These are phyloP conservation scores for Plumapathes pennacea DNA, from an alignment of 92 coral and sea anemone genomes.

Conservation along the genomic window DNA sequence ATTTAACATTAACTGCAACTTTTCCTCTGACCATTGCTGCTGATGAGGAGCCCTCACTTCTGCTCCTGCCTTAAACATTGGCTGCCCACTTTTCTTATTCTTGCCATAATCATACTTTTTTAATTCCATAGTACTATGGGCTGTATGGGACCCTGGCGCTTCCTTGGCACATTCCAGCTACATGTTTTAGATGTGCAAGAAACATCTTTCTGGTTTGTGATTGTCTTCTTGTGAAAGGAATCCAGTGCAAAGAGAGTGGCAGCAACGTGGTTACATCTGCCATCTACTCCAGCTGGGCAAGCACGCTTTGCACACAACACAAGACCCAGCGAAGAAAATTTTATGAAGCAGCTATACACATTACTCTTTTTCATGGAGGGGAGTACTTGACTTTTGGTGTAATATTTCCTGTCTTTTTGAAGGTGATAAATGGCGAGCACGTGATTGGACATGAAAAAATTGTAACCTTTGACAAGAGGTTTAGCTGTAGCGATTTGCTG, in stretches of 20 bases:
- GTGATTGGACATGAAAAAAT: constrained; percentile 53
- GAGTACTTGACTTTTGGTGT: constrained; percentile 56
- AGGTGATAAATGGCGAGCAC: constrained; percentile 36
- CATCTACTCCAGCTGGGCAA: constrained; percentile 67
- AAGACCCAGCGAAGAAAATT: constrained; percentile 26
- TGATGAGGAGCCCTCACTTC: constrained; percentile 10
- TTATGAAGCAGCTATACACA: constrained; percentile 30
- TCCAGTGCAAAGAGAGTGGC: constrained; percentile 64
- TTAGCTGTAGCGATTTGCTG: constrained; percentile 57
- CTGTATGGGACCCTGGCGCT: constrained; percentile 27
- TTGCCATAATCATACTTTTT: constrained; percentile 47
- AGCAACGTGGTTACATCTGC: constrained; percentile 54
- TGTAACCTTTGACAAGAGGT: constrained; percentile 65
- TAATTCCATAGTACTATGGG: constrained; percentile 35
- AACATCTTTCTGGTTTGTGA: constrained; percentile 3
- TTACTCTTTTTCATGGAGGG: constrained; percentile 49
- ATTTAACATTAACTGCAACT: constrained; percentile 4
- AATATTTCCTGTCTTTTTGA: constrained; percentile 37
- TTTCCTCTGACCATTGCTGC: constrained; percentile 19
- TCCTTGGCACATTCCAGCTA: constrained; percentile 53
- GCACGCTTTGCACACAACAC: constrained; percentile 52
- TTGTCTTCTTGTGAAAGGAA: constrained; percentile 27
- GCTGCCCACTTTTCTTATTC: constrained; percentile 16
- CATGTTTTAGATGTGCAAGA: constrained; percentile 60
- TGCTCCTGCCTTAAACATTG: constrained; percentile 10